Conservation (phyloP, 2,113 vertebrate species). For the Neoarius graeffei region DNA sequence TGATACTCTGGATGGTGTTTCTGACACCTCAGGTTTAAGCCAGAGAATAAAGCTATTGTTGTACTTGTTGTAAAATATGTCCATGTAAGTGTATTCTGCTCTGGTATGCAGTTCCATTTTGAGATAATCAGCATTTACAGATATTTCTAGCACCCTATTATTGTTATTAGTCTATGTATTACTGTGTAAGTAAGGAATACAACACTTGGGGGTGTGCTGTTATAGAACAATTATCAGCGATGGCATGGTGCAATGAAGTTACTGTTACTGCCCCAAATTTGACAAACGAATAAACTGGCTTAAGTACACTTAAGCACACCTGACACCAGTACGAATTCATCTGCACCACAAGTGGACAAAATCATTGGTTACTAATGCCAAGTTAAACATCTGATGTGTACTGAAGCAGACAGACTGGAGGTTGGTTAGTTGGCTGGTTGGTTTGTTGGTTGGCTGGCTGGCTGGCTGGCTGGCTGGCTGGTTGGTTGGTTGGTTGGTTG, state of each 20-base stretch:
- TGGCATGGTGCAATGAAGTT: background rate
- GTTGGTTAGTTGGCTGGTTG: too few relatives aligned
- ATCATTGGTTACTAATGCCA: constrained; percentile 1
- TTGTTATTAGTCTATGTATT: background rate
- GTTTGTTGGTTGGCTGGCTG: too few relatives aligned
- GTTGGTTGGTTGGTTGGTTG: too few relatives aligned
- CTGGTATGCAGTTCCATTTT: background rate
- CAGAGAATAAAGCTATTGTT: background rate
- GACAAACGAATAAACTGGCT: background rate
- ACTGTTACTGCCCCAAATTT: background rate
- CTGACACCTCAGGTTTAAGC: background rate
- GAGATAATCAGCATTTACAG: background rate
- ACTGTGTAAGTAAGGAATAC: background rate
- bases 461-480: too few relatives aligned
- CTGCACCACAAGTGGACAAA: background rate
- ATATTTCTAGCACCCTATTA: background rate
- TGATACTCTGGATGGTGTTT: constrained; percentile 19
- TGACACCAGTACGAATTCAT: constrained; percentile 14
- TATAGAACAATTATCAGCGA: background rate
- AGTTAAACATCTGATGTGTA: background rate
- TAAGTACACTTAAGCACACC: background rate
- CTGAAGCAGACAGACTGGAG: background rate
- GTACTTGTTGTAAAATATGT: background rate
- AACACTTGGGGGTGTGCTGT: background rate
- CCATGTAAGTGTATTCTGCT: background rate